Evolutionary conservation across 2,888 invertebrate species (phyloP).

Genomic region (Caenorhabditis sulstoni): DNA sequence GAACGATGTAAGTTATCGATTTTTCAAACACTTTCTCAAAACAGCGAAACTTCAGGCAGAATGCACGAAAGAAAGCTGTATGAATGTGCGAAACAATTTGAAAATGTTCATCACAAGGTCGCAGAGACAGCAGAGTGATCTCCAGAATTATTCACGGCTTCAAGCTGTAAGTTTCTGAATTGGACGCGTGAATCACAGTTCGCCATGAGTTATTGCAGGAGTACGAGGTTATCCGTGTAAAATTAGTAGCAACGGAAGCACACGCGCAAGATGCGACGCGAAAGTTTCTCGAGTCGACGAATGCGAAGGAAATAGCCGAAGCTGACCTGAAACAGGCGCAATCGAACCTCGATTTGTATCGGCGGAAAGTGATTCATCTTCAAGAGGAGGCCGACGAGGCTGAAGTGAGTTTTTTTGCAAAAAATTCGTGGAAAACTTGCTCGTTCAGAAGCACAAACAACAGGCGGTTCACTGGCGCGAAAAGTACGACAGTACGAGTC

Average conservation of each 20-base stretch:
- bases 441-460: conserved; percentile 36
- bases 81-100: conserved; percentile 6
- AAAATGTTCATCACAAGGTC: neutral
- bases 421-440: neutral
- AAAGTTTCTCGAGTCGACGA: conserved; percentile 2
- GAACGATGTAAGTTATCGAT: conserved; percentile 3
- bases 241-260: conserved; percentile 8
- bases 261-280: neutral
- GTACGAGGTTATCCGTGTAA: neutral
- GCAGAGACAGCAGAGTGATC: neutral
- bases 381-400: conserved; percentile 30
- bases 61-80: conserved; percentile 9
- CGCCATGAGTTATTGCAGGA: conserved; percentile 7
- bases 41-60: conserved; percentile 15
- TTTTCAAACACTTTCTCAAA: conserved; percentile 7
- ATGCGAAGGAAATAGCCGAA: conserved; percentile 33
- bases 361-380: neutral
- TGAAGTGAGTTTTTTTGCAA: conserved; percentile 9
- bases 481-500: conserved; percentile 43
- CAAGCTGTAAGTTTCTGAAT: neutral
- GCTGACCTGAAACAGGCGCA: conserved; percentile 26
- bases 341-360: conserved; percentile 10
- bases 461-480: conserved; percentile 39
- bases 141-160: neutral
- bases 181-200: neutral